Evolutionary conservation across 2,113 vertebrate genomes (phyloP).

Genomic region (Mustelus asterias): DNA sequence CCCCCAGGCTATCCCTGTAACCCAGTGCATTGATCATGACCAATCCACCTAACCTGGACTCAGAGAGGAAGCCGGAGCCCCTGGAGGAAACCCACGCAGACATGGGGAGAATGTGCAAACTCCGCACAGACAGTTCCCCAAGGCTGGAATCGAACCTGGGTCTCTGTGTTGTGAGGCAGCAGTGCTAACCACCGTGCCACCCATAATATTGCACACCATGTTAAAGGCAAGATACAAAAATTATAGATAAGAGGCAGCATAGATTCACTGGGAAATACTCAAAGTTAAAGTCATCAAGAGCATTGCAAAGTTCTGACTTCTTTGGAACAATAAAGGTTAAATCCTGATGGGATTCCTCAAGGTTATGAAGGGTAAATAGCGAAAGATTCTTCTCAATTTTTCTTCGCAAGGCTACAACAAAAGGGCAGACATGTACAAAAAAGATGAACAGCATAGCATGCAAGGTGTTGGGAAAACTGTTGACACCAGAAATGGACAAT

Average conservation of each 20-base stretch:
- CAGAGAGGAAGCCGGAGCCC: too few species aligned
- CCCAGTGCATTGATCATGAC: too few species aligned
- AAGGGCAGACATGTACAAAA: background rate
- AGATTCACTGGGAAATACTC: background rate
- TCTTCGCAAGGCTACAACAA: background rate
- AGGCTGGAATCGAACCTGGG: too few species aligned
- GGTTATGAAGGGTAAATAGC: background rate
- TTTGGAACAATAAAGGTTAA: background rate
- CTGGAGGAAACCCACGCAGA: too few species aligned
- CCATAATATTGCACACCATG: too few species aligned
- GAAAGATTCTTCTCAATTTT: background rate
- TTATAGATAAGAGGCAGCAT: background rate
- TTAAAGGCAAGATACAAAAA: background rate
- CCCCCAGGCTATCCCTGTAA: too few species aligned
- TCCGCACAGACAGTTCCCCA: too few species aligned
- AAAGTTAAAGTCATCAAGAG: background rate
- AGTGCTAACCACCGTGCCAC: too few species aligned
- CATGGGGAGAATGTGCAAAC: too few species aligned
- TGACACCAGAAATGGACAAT: background rate
- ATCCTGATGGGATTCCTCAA: background rate
- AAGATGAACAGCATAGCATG: background rate
- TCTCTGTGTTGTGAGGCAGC: too few species aligned
- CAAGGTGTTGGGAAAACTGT: background rate
- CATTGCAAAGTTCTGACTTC: background rate
- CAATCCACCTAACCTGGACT: too few species aligned